phyloP scores from a whole-genome alignment of 1,140 invertebrate genomes.

The Drosophila ficusphila region DNA sequence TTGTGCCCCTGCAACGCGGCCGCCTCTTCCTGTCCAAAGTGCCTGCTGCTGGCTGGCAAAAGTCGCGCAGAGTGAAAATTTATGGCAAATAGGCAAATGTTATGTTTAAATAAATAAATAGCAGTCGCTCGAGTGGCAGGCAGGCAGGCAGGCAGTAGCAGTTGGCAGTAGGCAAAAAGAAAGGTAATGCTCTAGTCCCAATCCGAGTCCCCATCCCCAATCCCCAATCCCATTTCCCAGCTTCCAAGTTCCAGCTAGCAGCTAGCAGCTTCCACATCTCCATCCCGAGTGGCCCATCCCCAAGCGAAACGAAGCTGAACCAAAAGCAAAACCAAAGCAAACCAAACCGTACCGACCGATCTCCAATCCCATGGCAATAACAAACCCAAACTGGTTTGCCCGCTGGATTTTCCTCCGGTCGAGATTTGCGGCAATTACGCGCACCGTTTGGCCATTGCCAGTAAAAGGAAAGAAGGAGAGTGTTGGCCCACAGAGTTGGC shows the following conservation, averaged over 20 bases:
- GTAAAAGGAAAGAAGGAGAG: slow-evolving; percentile 82
- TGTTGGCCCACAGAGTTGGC: slow-evolving; percentile 55
- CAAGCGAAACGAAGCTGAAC: not conserved
- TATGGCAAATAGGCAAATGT: slow-evolving; percentile 59
- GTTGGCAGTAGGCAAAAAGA: slow-evolving; percentile 60
- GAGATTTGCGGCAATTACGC: slow-evolving; percentile 78
- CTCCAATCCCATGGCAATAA: slow-evolving; percentile 29
- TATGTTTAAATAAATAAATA: slow-evolving; percentile 63
- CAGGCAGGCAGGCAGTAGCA: not conserved
- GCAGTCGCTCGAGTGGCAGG: slow-evolving; percentile 6
- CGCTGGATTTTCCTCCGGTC: slow-evolving; percentile 57
- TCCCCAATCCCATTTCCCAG: slow-evolving; percentile 7
- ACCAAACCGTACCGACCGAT: not conserved
- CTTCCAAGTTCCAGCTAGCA: too few relatives aligned
- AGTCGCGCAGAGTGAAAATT: slow-evolving; percentile 40
- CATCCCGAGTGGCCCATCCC: too few relatives aligned
- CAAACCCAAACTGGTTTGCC: slow-evolving; percentile 45
- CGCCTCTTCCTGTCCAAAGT: slow-evolving; percentile 4
- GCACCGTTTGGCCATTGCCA: slow-evolving; percentile 63
- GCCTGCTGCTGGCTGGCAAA: slow-evolving; percentile 31
- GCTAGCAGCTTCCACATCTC: too few relatives aligned
- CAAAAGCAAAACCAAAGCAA: not conserved
- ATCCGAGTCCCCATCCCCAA: slow-evolving; percentile 18
- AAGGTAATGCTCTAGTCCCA: slow-evolving; percentile 56
- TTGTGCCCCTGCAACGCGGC: slow-evolving; percentile 11